Evolutionary conservation across 2,888 invertebrate species (phyloP).

Genomic region (Globia sparganii): DNA sequence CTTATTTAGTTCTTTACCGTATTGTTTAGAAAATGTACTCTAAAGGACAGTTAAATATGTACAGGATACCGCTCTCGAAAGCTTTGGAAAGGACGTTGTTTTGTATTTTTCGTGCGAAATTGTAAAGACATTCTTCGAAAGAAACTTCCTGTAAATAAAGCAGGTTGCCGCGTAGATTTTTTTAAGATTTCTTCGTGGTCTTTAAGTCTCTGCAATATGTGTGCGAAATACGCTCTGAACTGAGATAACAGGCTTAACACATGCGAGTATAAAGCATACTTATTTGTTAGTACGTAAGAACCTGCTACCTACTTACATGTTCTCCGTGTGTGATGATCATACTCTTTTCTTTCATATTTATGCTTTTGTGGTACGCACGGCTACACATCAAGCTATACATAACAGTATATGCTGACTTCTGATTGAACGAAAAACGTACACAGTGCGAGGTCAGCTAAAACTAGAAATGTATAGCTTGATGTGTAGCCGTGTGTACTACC

Average conservation of each 20-base stretch:
- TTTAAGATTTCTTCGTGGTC: neutral
- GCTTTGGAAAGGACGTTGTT: neutral
- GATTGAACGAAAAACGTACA: no score
- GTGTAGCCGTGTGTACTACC: no score
- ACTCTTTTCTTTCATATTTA: neutral
- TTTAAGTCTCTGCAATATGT: neutral
- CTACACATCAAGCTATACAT: no score
- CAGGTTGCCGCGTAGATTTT: neutral
- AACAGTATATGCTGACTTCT: no score
- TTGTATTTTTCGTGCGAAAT: neutral
- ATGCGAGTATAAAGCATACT: neutral
- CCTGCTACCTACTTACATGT: neutral
- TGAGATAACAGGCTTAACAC: neutral
- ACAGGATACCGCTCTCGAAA: slow-evolving; percentile 5
- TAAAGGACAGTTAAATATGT: slow-evolving; percentile 37
- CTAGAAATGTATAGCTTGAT: no score
- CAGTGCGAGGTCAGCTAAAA: no score
- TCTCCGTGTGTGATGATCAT: neutral
- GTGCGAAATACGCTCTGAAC: no score
- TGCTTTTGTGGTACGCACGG: neutral
- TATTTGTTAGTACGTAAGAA: neutral
- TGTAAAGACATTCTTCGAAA: neutral
- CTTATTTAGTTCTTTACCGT: slow-evolving; percentile 52
- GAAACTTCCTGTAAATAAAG: neutral
- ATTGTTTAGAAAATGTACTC: slow-evolving; percentile 52